Evolutionary conservation across 2,888 invertebrate species (phyloP), one percentile per base, ranked within the genome.

Genomic region (Amphimallon solstitiale): DNA sequence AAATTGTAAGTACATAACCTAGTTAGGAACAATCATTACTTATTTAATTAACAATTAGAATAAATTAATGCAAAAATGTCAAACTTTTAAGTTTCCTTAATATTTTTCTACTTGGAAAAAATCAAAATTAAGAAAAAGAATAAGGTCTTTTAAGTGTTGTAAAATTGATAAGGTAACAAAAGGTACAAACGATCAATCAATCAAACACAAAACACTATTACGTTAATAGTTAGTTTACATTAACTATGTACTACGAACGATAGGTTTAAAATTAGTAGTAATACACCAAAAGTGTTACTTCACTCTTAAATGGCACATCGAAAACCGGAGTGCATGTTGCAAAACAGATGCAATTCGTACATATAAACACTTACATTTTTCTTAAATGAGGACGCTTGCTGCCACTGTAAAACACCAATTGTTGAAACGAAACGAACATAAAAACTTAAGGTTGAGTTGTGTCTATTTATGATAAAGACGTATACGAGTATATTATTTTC

Each of bases 301-400:
- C 56, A 43, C 43, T 59, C 43, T 17, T 56, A 56, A 59, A 34
- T 43, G 7, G 38, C 40, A 59, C 34, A 43, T 10, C 19, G 43
- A 45, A 59, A 43, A 59, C 23, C 15, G n/a, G 29, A 37, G 43
- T 9, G 34, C 51, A 51, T 35, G 14, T 51, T 15, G 6, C 43
- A 56, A 54, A 38, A 19, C 14, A 40, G 15, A 17, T 29, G 29
- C 29, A 3, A 29, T 29, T 29, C 6, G 12, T 45, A 14, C 29
- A 15, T 23, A n/a, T n/a, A 43, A 43, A n/a, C 45, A 59, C 56
- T 59, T 59, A 59, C 56, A 59, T 43, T 23, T 59, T 59, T 59
- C 43, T 59, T 43, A 59, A 43, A 59, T 59, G 14, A 17, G 56
- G 43, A 14, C 56, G 56, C 43, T 59, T 59, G 29, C 40, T 38